Evolutionary conservation across 2,113 vertebrate species (phyloP).

Genomic region (Callithrix jacchus): DNA sequence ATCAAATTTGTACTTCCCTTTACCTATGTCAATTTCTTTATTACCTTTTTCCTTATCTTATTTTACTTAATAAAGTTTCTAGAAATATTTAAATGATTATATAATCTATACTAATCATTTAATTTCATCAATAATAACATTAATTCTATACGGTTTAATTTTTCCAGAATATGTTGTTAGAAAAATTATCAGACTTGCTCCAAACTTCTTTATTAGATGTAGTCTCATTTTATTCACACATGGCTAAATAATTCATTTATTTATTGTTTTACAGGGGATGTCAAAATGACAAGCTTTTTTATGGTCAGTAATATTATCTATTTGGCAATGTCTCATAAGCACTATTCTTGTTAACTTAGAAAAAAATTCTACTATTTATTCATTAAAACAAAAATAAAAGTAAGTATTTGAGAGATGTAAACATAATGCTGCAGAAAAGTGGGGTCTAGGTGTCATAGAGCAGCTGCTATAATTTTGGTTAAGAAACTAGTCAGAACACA

Average conservation of each 20-base stretch:
- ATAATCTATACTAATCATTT: not conserved
- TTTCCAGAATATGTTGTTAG: not conserved
- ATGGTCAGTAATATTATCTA: not conserved
- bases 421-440: slow-evolving; percentile 53
- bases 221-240: not conserved
- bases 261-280: not conserved
- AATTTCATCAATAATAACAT: not conserved
- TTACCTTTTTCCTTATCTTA: rapidly evolving
- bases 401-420: not conserved
- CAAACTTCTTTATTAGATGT: not conserved
- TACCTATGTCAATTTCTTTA: not conserved
- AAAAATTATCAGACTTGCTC: too few relatives aligned
- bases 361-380: not conserved
- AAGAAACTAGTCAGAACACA: slow-evolving; percentile 38
- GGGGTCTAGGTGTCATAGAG: not conserved
- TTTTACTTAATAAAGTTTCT: not conserved
- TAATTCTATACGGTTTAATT: not conserved
- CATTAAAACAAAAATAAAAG: not conserved
- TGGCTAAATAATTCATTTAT: not conserved
- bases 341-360: not conserved
- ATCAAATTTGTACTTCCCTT: not conserved
- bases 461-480: slow-evolving; percentile 43
- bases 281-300: not conserved
- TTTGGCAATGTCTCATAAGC: slow-evolving; percentile 15
- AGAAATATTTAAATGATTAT: not conserved